These are phyloP conservation scores for Chaetops frenatus DNA, from an alignment of 2,113 vertebrate genomes.

Conservation along the genomic window DNA sequence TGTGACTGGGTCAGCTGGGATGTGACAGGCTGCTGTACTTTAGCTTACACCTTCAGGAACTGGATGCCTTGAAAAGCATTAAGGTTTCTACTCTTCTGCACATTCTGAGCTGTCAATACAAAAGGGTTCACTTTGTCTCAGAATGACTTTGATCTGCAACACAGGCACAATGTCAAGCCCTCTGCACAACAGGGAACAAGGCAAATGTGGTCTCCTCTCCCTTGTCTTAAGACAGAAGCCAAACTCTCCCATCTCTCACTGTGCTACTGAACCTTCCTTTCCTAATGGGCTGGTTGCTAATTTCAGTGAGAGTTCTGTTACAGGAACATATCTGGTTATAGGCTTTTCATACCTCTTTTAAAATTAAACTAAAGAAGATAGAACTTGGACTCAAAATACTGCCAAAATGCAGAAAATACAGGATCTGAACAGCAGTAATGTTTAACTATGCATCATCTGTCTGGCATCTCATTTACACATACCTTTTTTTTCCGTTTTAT, in stretches of 20 bases:
- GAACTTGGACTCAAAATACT: neutral
- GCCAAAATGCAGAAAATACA: neutral
- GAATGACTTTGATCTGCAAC: neutral
- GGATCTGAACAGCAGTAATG: neutral
- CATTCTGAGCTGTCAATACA: neutral
- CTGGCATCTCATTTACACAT: neutral
- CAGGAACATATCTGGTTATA: neutral
- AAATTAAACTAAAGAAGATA: neutral
- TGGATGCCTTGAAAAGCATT: neutral
- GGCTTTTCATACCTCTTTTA: neutral
- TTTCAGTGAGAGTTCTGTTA: neutral
- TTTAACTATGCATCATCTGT: neutral
- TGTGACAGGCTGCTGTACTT: neutral
- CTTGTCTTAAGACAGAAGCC: neutral
- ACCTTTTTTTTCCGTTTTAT: conserved; percentile 86
- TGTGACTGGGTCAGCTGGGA: neutral
- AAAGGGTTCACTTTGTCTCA: neutral
- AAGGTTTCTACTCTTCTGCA: neutral
- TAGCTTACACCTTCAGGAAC: neutral
- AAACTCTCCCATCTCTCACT: neutral
- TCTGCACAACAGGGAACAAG: neutral
- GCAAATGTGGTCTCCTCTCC: neutral
- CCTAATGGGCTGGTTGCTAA: neutral
- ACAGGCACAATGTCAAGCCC: neutral
- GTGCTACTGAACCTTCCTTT: neutral